Conservation (phyloP, 92 coral and sea anemone genomes). For the Parazoanthus swiftii region DNA sequence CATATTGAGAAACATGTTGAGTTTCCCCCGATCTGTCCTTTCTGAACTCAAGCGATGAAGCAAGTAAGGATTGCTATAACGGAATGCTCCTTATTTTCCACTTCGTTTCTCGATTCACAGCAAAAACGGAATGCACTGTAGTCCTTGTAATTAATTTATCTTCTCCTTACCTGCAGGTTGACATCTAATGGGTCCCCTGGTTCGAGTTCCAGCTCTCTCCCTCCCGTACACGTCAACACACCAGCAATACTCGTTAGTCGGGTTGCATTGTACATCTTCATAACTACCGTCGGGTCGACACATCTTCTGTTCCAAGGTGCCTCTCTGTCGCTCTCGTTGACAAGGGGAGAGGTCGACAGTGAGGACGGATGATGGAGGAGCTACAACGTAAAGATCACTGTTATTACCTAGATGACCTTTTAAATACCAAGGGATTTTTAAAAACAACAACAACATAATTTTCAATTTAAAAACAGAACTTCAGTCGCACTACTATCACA, state of each 20-base stretch:
- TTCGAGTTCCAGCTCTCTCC: conserved; percentile 64
- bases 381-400: not conserved
- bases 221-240: conserved; percentile 77
- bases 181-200: conserved; percentile 52
- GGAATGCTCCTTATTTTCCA: not conserved
- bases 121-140: not conserved
- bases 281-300: conserved; percentile 83
- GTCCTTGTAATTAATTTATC: not conserved
- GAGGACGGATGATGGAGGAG: conserved; percentile 21
- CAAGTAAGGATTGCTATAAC: too few species aligned
- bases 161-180: conserved; percentile 30
- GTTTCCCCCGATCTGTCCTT: too few species aligned
- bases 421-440: too few species aligned
- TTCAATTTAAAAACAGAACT: too few species aligned
- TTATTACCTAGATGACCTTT: not conserved
- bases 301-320: conserved; percentile 15
- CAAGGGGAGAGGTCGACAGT: conserved; percentile 16
- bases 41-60: too few species aligned
- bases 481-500: too few species aligned
- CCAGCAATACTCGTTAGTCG: conserved; percentile 79
- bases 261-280: conserved; percentile 73
- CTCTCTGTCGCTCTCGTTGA: conserved; percentile 31
- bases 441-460: too few species aligned
- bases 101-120: not conserved
- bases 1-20: too few species aligned